Conservation (phyloP, 2,797 vertebrate species). For the Falco concolor region DNA sequence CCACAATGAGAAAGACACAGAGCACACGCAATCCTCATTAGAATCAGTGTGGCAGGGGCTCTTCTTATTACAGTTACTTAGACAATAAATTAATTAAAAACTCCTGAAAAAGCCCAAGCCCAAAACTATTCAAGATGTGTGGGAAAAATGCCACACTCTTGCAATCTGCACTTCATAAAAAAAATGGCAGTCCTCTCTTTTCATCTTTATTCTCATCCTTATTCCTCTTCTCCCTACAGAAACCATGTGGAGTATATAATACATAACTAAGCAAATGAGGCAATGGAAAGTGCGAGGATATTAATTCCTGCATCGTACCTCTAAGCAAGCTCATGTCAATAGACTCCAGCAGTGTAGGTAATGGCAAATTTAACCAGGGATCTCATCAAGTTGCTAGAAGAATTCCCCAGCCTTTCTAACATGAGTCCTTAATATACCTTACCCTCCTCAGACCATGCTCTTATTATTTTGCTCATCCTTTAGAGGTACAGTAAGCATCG, state of each 20-base stretch:
- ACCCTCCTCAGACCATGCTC: neutral
- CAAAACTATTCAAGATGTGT: slow-evolving; percentile 52
- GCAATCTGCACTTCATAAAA: slow-evolving; percentile 44
- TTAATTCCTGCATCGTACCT: neutral
- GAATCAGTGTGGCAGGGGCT: slow-evolving; percentile 11
- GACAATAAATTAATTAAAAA: slow-evolving; percentile 65
- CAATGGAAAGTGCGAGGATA: neutral
- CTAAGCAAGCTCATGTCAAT: neutral
- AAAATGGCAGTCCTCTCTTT: slow-evolving; percentile 27
- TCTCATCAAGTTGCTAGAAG: neutral
- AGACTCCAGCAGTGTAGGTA: neutral
- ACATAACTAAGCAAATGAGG: neutral
- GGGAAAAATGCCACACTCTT: slow-evolving; percentile 50
- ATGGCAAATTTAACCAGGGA: neutral
- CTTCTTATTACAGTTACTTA: slow-evolving; percentile 38
- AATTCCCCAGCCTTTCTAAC: neutral
- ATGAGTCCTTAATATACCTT: neutral
- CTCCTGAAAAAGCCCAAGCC: slow-evolving; percentile 10
- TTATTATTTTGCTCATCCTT: neutral
- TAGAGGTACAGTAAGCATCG: neutral
- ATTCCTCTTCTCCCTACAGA: neutral
- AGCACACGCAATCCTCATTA: slow-evolving; percentile 38
- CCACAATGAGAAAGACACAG: slow-evolving; percentile 15
- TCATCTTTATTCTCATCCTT: slow-evolving; percentile 9
- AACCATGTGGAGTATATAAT: neutral